A percentile compares a stretch with the other conserved stretches of the same genome.
Evolutionary conservation across 2,888 invertebrate species (phyloP).

Genomic region (Didymodactylos carnosus): DNA sequence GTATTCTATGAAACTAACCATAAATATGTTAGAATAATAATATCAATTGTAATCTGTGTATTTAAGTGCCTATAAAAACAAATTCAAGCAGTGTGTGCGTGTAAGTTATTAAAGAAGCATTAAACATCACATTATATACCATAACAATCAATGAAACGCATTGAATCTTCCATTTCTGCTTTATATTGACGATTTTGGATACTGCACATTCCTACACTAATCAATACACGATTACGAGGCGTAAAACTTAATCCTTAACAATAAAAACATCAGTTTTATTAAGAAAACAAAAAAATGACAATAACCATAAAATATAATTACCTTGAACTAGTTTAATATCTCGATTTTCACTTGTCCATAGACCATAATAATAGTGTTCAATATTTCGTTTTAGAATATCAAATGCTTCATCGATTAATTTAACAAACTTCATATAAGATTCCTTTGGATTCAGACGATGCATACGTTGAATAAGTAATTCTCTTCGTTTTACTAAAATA

Average conservation of each 20-base stretch:
- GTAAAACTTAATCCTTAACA: constrained; percentile 6
- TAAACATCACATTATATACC: background rate
- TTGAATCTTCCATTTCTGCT: constrained; percentile 8
- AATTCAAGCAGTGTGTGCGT: too few species aligned
- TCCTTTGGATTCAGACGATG: background rate
- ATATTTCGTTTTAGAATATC: background rate
- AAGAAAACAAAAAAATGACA: background rate
- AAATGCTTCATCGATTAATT: background rate
- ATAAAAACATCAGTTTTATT: background rate
- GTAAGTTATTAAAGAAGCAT: too few species aligned
- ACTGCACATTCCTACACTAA: constrained; percentile 7
- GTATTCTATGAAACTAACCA: too few species aligned
- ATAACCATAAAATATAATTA: background rate
- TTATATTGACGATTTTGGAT: background rate
- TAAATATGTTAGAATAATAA: too few species aligned
- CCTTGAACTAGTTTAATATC: background rate
- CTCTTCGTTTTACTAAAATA: background rate
- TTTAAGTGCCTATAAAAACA: too few species aligned
- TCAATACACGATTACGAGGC: background rate
- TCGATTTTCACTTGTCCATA: background rate
- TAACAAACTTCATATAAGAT: background rate
- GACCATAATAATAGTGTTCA: background rate
- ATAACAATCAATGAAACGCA: constrained; percentile 2
- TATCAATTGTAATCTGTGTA: too few species aligned
- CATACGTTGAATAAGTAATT: background rate